Conservation (phyloP, 2,888 invertebrate genomes). For the Hyposoter didymator region DNA sequence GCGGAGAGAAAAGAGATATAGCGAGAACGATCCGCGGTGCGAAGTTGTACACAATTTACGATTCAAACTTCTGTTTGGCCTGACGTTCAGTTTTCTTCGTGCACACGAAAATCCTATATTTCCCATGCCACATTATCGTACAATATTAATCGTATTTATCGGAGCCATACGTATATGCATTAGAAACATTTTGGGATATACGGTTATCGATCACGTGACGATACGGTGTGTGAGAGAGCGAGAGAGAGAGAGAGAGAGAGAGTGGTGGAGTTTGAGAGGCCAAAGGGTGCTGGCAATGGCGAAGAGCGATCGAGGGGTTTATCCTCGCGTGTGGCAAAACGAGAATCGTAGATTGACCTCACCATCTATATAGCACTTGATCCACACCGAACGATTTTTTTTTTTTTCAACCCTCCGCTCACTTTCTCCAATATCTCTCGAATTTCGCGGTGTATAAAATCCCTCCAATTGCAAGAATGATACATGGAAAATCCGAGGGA, state of each 20-base stretch:
- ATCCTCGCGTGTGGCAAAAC: conserved; percentile 60
- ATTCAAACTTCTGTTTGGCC: conserved; percentile 44
- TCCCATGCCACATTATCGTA: background rate
- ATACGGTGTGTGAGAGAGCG: conserved; percentile 17
- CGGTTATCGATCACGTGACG: conserved; percentile 63
- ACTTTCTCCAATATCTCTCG: conserved; percentile 57
- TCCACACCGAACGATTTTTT: conserved; percentile 31
- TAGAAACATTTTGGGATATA: conserved; percentile 57
- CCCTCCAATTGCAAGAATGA: conserved; percentile 63
- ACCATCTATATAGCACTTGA: conserved; percentile 16
- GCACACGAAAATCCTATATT: conserved; percentile 31
- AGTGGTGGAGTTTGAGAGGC: background rate
- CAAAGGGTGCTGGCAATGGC: conserved; percentile 23
- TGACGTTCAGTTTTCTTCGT: conserved; percentile 38
- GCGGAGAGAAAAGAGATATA: background rate
- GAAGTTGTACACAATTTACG: conserved; percentile 61
- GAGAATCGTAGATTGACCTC: conserved; percentile 65
- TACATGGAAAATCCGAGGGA: conserved; percentile 51
- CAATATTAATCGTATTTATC: conserved; percentile 1
- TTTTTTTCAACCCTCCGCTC: conserved; percentile 18
- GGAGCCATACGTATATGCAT: background rate
- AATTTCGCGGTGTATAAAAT: conserved; percentile 63
- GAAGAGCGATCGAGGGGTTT: conserved; percentile 48
- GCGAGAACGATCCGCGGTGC: conserved; percentile 35
- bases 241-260: background rate